A percentile compares a stretch with the other conserved stretches of the same genome.
Evolutionary conservation across 2,797 vertebrate species (phyloP).

Genomic region (Echiichthys vipera): DNA sequence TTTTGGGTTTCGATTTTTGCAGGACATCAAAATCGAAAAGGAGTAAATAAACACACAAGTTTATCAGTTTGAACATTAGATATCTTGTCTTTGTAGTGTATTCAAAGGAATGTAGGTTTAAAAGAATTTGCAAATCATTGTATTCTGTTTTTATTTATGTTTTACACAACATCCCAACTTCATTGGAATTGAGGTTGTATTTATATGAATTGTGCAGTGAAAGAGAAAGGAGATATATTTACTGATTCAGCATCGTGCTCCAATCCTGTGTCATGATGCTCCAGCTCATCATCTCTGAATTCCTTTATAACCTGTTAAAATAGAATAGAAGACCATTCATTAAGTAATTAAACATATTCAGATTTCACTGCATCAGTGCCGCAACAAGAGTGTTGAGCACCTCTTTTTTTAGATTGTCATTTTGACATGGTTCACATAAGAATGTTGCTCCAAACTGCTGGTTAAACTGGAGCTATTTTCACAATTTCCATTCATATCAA

Average conservation of each 20-base stretch:
- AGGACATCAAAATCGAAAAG: no score
- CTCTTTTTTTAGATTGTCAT: background rate
- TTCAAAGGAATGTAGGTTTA: no score
- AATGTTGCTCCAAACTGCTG: background rate
- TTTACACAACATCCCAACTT: no score
- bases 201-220: background rate
- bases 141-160: no score
- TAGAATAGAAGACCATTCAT: background rate
- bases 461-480: background rate
- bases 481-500: background rate
- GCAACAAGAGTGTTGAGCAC: no score
- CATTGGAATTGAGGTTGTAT: no score
- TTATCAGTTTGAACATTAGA: no score
- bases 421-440: background rate
- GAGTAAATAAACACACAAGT: no score
- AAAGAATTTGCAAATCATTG: no score
- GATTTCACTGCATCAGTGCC: background rate
- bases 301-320: slow-evolving; percentile 90
- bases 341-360: background rate
- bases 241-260: slow-evolving; percentile 92
- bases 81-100: no score
- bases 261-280: slow-evolving; percentile 94
- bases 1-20: no score
- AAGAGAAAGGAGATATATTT: slow-evolving; percentile 56
- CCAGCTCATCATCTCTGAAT: slow-evolving; percentile 94